Percentiles rank a stretch among this genome's conserved stretches.
phyloP scores from a whole-genome alignment of 1,140 invertebrate genomes.

The Pachypeltis micranthus region DNA sequence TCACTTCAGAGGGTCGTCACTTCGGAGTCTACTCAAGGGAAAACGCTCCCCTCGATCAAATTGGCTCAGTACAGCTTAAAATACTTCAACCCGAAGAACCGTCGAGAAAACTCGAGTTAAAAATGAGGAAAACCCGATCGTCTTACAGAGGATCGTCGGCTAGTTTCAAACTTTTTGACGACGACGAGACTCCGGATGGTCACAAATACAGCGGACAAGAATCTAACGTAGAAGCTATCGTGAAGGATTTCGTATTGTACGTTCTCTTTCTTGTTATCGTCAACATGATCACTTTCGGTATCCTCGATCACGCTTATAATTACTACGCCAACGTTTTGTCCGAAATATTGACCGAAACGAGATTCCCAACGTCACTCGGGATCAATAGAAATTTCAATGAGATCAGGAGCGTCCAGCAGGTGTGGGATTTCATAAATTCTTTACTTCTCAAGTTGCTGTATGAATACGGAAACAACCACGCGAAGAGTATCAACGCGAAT shows the following conservation, averaged over 20 bases:
- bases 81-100: neutral
- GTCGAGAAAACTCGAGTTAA: neutral
- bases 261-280: neutral
- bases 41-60: no score
- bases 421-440: slow-evolving; percentile 1
- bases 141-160: no score
- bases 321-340: neutral
- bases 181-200: no score
- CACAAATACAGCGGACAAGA: no score
- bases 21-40: no score
- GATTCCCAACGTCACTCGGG: neutral
- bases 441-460: neutral
- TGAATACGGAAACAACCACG: neutral
- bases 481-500: neutral
- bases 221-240: neutral
- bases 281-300: neutral
- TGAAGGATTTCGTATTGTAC: neutral
- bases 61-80: neutral
- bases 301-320: neutral
- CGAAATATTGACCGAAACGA: neutral
- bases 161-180: no score
- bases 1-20: no score
- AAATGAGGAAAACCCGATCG: no score
- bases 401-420: neutral
- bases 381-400: neutral